Evolutionary conservation across 92 coral and sea anemone genomes (phyloP).

Genomic region (Parazoanthus swiftii): DNA sequence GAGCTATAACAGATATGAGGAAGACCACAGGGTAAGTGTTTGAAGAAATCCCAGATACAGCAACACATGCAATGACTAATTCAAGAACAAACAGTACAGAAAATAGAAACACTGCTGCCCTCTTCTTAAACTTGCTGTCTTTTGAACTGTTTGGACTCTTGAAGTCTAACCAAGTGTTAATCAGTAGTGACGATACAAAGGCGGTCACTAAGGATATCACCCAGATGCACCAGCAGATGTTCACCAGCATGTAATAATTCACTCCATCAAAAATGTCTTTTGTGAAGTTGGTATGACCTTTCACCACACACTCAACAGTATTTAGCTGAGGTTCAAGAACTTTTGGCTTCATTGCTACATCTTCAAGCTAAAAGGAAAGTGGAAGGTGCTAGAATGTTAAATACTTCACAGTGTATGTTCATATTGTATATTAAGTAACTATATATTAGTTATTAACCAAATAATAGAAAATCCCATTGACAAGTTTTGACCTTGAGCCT

Average conservation of each 20-base stretch:
- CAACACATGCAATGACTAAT: not conserved
- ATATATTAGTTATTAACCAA: no score
- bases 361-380: conserved; percentile 26
- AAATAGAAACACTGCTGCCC: not conserved
- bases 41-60: not conserved
- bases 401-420: no score
- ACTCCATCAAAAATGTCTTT: conserved; percentile 14
- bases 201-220: not conserved
- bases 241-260: conserved; percentile 30
- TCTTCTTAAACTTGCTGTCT: not conserved
- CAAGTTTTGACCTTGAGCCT: no score
- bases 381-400: not conserved
- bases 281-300: conserved; percentile 11
- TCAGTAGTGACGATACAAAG: not conserved
- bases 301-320: conserved; percentile 38
- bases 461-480: no score
- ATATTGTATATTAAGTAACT: no score
- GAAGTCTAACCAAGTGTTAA: not conserved
- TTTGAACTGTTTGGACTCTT: not conserved
- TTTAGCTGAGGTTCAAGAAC: conserved; percentile 8
- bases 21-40: not conserved
- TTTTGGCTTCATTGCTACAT: conserved; percentile 19
- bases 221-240: conserved; percentile 34
- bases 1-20: not conserved
- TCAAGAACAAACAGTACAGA: not conserved